Evolutionary conservation across 1,140 invertebrate species (phyloP), one percentile per base, ranked within the genome.

Genomic region (Cydia splendana): DNA sequence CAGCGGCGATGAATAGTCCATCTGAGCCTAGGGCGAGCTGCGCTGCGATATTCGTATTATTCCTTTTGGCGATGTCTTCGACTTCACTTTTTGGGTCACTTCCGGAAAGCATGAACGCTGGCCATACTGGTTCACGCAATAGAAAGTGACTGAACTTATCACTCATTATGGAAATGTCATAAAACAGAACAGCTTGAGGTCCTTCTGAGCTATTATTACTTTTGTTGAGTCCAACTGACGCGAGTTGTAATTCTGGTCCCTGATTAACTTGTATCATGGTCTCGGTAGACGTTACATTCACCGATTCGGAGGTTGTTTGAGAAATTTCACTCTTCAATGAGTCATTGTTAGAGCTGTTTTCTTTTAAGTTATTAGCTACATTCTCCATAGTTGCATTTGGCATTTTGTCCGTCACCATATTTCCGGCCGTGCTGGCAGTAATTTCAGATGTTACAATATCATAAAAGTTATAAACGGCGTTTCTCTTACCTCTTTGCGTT

Each of bases 1-100:
- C 81, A 45, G 87, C 84, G 48, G 91, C 86, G 15, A 91, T 65
- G 75, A 92, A 91, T 20, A 76, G 71, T 4, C 91, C 91, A 65
- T 91, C 87, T 18, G 85, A 75, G 65, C 81, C 84, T 7, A 92
- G 77, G 28, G 86, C 82, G 7, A 90, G 76, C 75, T 85, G 83
- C 6, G 78, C 78, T 48, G 69, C 78, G 48, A 18, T 78, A 76
- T 83, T 82, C 0, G 24, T 51, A 24, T 53, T n/a, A 53, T 81
- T 78, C 75, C 57, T 78, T 69, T 77, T 65, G 20, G 57, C 15
- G 3, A 76, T 71, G 18, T 71, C 42, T 76, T 30, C 62, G 62
- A 57, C 53, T 18, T 57, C n/a, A 18, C 15, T 18, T 7, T 57
- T 57, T 57, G n/a, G 6, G 53, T 57, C 15, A 18, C 6, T 6